These are phyloP conservation scores for Euplagia quadripunctaria DNA, from an alignment of 2,888 invertebrate genomes.

Conservation along the genomic window DNA sequence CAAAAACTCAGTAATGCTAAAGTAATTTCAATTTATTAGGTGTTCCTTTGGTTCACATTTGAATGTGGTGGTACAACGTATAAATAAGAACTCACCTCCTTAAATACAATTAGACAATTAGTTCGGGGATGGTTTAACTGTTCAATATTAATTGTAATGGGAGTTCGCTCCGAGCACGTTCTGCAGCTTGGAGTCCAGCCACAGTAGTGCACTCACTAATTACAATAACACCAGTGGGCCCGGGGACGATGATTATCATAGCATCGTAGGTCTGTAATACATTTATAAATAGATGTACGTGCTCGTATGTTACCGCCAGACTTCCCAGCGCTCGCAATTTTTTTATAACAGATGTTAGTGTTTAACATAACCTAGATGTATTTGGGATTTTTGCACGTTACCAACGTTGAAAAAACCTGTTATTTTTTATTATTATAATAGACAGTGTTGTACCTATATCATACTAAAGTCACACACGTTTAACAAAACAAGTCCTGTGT, in stretches of 20 bases:
- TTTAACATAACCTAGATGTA: too few species aligned
- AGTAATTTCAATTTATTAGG: too few species aligned
- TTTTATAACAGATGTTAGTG: not conserved
- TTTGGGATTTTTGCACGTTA: not conserved
- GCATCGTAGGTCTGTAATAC: not conserved
- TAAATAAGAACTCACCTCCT: not conserved
- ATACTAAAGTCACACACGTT: too few species aligned
- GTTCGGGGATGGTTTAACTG: not conserved
- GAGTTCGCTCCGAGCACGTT: not conserved
- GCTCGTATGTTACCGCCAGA: not conserved
- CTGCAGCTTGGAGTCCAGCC: not conserved
- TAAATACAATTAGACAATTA: not conserved
- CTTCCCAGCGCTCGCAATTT: not conserved
- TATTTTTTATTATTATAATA: too few species aligned
- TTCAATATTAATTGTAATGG: constrained; percentile 1
- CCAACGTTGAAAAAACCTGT: too few species aligned
- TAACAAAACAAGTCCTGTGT: too few species aligned
- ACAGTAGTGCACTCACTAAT: not conserved
- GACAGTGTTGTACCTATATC: too few species aligned
- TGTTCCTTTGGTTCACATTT: too few species aligned
- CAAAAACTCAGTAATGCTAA: too few species aligned
- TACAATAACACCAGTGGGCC: not conserved
- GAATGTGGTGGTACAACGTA: not conserved
- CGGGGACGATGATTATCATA: not conserved
- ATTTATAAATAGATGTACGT: not conserved